Evolutionary conservation across 2,888 invertebrate species (phyloP), one percentile per base, ranked within the genome.

Genomic region (Pseudoips prasinana): DNA sequence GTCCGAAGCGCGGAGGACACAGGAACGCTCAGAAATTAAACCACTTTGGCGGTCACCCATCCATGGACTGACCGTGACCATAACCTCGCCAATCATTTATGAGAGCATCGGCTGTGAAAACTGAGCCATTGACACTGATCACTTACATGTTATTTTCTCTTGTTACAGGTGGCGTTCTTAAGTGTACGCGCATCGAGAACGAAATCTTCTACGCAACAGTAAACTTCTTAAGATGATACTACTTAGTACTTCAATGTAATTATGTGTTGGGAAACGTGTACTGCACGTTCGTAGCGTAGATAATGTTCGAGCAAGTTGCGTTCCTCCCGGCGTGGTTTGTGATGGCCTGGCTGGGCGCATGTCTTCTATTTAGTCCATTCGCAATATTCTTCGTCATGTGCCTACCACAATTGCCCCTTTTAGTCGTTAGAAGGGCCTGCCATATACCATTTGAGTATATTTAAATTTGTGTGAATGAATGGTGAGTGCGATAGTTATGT

Each of bases 341-440:
- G 41, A 80, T 92, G 64, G 88, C 90, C 47, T 94, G 93, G 91
- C 84, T 92, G 39, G 89, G 90, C 35, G 81, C 92, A 33, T 87
- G 92, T 58, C 78, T 94, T 38, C 70, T 94, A 36, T 91, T 93
- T 59, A 93, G 93, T 52, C 94, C 94, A 22, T 83, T 92, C 56
- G 89, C 92, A 43, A 80, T 94, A 58, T 90, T 94, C 58, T 90
- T 93, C 66, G 89, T 92, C 47, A 83, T 93, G 39, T 92, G 92
- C 66, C 78, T 94, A 52, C 94, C 94, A 33, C 92, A 94, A 65
- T 78, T 94, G 63, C 94, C 94, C 38, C 90, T 94, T 55, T 78
- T 93, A 58, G 84, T 93, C 58, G 76, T 93, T 33, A 89, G 92
- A 52, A 90, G 92, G 66, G 89, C 92, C 54, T 92, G 91, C 59